A percentile compares a stretch with the other conserved stretches of the same genome.
These are phyloP conservation scores for Bombus picipes DNA, from an alignment of 1,140 invertebrate genomes.

Conservation along the genomic window DNA sequence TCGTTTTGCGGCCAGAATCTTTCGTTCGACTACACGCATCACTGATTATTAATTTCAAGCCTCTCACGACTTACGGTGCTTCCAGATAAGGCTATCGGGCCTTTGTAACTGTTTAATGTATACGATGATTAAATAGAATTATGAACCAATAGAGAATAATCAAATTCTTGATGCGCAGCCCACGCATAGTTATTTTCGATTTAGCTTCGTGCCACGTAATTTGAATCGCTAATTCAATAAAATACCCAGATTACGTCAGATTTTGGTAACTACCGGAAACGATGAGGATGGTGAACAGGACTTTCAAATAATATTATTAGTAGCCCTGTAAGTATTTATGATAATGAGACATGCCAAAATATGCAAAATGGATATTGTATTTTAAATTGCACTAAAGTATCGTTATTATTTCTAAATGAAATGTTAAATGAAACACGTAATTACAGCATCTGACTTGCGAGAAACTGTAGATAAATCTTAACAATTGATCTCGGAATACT, in stretches of 20 bases:
- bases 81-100: constrained; percentile 56
- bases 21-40: constrained; percentile 47
- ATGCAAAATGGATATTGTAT: background rate
- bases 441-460: background rate
- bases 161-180: constrained; percentile 48
- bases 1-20: constrained; percentile 44
- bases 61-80: constrained; percentile 19
- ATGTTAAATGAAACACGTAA: background rate
- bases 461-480: background rate
- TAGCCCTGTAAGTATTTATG: background rate
- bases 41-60: constrained; percentile 62
- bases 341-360: background rate
- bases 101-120: constrained; percentile 67
- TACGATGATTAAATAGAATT: constrained; percentile 64
- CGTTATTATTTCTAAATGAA: background rate
- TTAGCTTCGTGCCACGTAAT: constrained; percentile 20
- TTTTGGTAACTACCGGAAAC: background rate
- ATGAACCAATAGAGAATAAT: constrained; percentile 45
- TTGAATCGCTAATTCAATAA: constrained; percentile 50
- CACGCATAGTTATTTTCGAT: constrained; percentile 54
- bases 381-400: background rate
- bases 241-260: background rate
- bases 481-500: no score
- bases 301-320: background rate
- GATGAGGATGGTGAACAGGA: background rate